phyloP scores from a whole-genome alignment of 1,140 invertebrate genomes.

The Dysdera silvatica region DNA sequence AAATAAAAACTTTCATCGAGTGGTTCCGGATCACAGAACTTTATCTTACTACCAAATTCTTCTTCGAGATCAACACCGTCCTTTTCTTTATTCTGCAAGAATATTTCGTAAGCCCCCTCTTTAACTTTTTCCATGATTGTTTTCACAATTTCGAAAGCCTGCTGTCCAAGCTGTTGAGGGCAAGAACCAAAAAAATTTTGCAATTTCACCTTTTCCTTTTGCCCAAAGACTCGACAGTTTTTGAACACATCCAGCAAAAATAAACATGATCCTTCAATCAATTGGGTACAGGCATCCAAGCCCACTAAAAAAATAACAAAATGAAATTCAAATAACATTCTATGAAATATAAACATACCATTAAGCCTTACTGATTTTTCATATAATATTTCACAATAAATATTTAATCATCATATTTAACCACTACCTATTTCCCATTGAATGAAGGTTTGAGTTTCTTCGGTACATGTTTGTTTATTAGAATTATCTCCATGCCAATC shows the following conservation, averaged over 20 bases:
- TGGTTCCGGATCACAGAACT: slow-evolving; percentile 5
- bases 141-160: slow-evolving; percentile 38
- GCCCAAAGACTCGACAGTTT: slow-evolving; percentile 51
- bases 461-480: too few relatives aligned
- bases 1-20: slow-evolving; percentile 9
- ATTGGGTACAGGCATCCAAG: slow-evolving; percentile 48
- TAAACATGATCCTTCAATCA: slow-evolving; percentile 56
- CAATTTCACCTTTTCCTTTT: slow-evolving; percentile 37
- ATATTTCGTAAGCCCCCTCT: neutral
- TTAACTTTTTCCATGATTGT: slow-evolving; percentile 31
- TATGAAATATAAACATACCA: too few relatives aligned
- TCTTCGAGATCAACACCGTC: slow-evolving; percentile 5
- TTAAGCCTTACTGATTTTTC: too few relatives aligned
- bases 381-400: too few relatives aligned
- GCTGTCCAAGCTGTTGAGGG: slow-evolving; percentile 31
- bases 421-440: too few relatives aligned
- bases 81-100: neutral
- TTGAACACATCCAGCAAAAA: slow-evolving; percentile 55
- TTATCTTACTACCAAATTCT: slow-evolving; percentile 39
- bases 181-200: slow-evolving; percentile 9
- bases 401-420: too few relatives aligned
- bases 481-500: too few relatives aligned
- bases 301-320: slow-evolving; percentile 30
- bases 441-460: too few relatives aligned
- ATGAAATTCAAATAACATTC: too few relatives aligned